These are phyloP conservation scores for Varanus komodoensis DNA, from an alignment of 2,113 vertebrate genomes.

Conservation along the genomic window DNA sequence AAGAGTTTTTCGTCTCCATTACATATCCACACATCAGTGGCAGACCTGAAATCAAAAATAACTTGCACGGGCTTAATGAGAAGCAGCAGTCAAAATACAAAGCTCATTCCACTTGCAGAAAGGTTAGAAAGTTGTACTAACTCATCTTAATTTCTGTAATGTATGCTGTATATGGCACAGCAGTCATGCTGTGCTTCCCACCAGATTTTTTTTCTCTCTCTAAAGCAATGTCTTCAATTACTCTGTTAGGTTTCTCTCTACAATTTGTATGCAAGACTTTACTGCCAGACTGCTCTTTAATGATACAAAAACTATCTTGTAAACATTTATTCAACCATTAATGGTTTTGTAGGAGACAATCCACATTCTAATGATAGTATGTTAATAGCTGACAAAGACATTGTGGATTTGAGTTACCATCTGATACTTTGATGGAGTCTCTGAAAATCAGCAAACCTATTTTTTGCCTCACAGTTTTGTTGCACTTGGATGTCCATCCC, in stretches of 20 bases:
- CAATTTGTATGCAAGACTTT: constrained; percentile 10
- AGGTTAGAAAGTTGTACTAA: background rate
- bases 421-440: constrained; percentile 18
- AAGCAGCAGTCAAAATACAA: background rate
- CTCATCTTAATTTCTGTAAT: background rate
- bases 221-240: background rate
- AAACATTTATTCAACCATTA: constrained; percentile 12
- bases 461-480: constrained; percentile 29
- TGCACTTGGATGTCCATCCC: constrained; percentile 30
- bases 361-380: background rate
- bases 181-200: background rate
- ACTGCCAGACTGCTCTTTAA: constrained; percentile 9
- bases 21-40: background rate
- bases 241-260: background rate
- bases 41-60: background rate
- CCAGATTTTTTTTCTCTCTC: background rate
- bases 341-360: constrained; percentile 5
- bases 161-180: background rate
- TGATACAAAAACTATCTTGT: background rate
- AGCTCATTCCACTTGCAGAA: background rate
- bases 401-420: constrained; percentile 2
- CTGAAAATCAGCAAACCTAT: constrained; percentile 14
- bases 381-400: constrained; percentile 14
- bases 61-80: background rate
- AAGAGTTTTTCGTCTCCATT: background rate